Conservation (phyloP, 2,797 vertebrate genomes). For the Capromys pilorides region DNA sequence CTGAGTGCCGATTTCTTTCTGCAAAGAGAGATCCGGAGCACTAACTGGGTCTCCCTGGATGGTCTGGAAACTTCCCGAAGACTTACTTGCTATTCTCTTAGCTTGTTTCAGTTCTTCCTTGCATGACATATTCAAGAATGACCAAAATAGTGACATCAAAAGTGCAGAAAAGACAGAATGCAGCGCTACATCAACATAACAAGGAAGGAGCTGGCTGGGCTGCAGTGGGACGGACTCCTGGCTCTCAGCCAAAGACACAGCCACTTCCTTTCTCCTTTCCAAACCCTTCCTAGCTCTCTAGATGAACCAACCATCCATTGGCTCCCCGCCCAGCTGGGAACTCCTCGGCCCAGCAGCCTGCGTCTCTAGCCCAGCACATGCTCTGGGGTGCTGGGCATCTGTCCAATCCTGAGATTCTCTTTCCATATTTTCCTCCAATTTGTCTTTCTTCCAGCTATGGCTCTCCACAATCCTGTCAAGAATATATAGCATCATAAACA, state of each 20-base stretch:
- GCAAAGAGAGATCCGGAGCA: neutral
- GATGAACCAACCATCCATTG: neutral
- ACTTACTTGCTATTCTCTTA: neutral
- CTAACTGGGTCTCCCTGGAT: neutral
- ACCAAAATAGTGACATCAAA: neutral
- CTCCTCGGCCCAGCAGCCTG: rapidly evolving
- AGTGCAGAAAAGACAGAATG: neutral
- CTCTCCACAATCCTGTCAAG: rapidly evolving
- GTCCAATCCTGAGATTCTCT: neutral
- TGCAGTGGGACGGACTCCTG: rapidly evolving
- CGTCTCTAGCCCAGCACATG: rapidly evolving
- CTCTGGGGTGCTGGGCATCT: rapidly evolving
- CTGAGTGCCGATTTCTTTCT: neutral
- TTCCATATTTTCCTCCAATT: neutral
- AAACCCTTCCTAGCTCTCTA: no score
- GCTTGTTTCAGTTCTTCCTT: neutral
- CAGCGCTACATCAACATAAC: rapidly evolving
- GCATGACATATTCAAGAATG: neutral
- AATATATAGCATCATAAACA: neutral
- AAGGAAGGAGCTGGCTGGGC: rapidly evolving
- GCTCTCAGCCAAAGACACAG: neutral
- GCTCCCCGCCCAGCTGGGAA: rapidly evolving
- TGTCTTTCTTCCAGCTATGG: neutral
- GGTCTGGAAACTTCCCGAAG: neutral
- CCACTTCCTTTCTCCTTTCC: rapidly evolving